phyloP scores from a whole-genome alignment of 2,888 invertebrate species.

The Drosophila niveifrons region DNA sequence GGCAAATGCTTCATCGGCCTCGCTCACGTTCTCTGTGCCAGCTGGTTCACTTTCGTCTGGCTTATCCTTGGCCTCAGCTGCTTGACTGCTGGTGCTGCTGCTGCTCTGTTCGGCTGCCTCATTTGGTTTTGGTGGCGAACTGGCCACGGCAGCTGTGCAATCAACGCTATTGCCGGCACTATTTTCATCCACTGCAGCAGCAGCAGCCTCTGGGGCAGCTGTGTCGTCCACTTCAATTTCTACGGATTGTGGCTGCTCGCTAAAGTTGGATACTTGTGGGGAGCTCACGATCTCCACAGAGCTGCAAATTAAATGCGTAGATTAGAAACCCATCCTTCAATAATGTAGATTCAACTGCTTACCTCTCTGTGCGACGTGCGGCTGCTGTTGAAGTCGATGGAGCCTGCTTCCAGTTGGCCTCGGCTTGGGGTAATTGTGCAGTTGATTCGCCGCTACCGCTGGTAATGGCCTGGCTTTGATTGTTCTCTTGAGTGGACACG shows the following conservation, averaged over 20 bases:
- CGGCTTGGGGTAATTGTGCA: slow-evolving; percentile 64
- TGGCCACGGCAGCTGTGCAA: slow-evolving; percentile 47
- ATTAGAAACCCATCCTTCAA: not conserved
- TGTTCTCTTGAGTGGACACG: slow-evolving; percentile 83
- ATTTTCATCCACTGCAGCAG: slow-evolving; percentile 52
- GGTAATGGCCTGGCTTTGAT: slow-evolving; percentile 90
- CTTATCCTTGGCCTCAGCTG: slow-evolving; percentile 55
- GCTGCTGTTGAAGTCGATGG: slow-evolving; percentile 78
- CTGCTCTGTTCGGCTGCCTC: slow-evolving; percentile 59
- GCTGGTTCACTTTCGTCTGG: slow-evolving; percentile 49
- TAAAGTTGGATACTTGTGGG: slow-evolving; percentile 90
- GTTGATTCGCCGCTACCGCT: slow-evolving; percentile 90
- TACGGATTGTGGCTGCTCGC: slow-evolving; percentile 84
- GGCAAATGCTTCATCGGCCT: slow-evolving; percentile 77
- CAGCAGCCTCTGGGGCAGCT: slow-evolving; percentile 74
- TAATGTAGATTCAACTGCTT: not conserved
- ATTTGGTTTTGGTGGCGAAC: slow-evolving; percentile 57
- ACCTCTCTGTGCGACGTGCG: slow-evolving; percentile 82
- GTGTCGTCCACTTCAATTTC: slow-evolving; percentile 65
- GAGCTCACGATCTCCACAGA: slow-evolving; percentile 95
- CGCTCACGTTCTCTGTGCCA: slow-evolving; percentile 86
- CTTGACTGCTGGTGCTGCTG: slow-evolving; percentile 37
- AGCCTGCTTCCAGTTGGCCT: slow-evolving; percentile 81
- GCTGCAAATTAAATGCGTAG: slow-evolving; percentile 67
- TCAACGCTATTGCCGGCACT: slow-evolving; percentile 56